Evolutionary conservation across 92 coral and sea anemone genomes (phyloP).

Genomic region (Phymanthus crucifer): DNA sequence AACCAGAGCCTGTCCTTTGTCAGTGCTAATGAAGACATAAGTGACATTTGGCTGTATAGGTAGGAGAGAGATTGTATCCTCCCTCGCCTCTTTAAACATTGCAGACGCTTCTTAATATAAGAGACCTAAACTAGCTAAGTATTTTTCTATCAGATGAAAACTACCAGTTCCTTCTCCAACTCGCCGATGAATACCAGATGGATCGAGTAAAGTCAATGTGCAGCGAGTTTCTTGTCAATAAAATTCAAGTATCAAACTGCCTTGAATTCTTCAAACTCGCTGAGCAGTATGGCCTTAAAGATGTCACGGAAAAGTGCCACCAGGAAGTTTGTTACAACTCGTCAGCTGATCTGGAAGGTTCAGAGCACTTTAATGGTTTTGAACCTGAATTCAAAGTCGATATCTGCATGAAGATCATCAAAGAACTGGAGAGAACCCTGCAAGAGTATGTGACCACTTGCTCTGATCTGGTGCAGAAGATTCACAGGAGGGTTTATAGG

Average conservation of each 20-base stretch:
- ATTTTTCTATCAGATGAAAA: conserved; percentile 12
- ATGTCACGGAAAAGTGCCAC: background rate
- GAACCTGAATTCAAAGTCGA: conserved; percentile 56
- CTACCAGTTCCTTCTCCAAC: conserved; percentile 36
- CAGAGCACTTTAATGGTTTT: conserved; percentile 45
- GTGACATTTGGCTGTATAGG: too few relatives aligned
- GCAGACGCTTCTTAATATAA: too few relatives aligned
- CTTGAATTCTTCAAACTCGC: conserved; percentile 55
- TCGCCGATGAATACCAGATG: conserved; percentile 79
- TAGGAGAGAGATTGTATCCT: too few relatives aligned
- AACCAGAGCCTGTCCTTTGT: too few relatives aligned
- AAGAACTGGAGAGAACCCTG: conserved; percentile 59
- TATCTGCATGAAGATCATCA: conserved; percentile 45
- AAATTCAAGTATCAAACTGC: conserved; percentile 53
- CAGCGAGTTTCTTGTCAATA: conserved; percentile 40
- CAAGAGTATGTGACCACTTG: conserved; percentile 51
- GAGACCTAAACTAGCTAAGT: too few relatives aligned
- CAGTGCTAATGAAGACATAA: too few relatives aligned
- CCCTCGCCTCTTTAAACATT: too few relatives aligned
- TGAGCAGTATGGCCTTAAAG: conserved; percentile 50
- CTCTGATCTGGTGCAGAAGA: conserved; percentile 26
- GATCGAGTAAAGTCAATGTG: conserved; percentile 56
- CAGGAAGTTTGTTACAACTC: background rate
- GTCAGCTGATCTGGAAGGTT: conserved; percentile 18
- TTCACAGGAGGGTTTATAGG: background rate